Base-by-base conservation (phyloP, 2,797 vertebrate genomes). In the Bryconaethiops microstoma region DNA sequence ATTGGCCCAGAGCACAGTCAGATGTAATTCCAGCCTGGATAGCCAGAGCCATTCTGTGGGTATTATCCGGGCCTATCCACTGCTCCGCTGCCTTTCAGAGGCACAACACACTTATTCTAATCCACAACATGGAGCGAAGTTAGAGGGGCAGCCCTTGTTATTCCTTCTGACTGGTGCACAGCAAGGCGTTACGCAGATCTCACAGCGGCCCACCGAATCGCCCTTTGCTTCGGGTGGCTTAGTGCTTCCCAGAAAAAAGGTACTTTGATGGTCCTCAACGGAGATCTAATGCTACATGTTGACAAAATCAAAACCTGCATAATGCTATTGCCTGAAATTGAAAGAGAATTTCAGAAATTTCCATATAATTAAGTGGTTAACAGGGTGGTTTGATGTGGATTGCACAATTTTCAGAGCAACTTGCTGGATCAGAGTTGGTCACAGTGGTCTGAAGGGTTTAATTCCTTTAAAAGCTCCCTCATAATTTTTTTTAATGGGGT, bases 21-120 rank as follows among this genome's bases (percentile, higher is more conserved):
- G 79, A 82, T 84, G 80, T 79, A 84, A 84, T 84, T 86, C 77
- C 80, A 82, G 74, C 77, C 79, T 75, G 29, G 29, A 52, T 73
- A 79, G 69, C 73, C 63, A 54, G 23, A 8, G 55, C 70, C 35
- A 25, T 80, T 80, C 69, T 63, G 63, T 73, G 77, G 50, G 73
- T 74, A 57, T 79, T 79, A 77, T 84, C 63, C 62, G 62, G 29
- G 48, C 68, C 67, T 76, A 76, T 76, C 73, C 67, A 9, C 59
- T 65, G 68, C 19, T 17, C 52, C 4, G 23, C 39, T 57, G 71
- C 80, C 62, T 74, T 85, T 77, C 75, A 78, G 48, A 65, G 14
- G 19, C 25, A 65, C 74, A 50, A 45, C 72, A 65, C n/a, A 42
- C 48, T 52, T 42, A 13, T 60, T 39, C 57, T 71, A 54, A 76